Evolutionary conservation across 2,888 invertebrate species (phyloP).

Genomic region (Cosmorhoe ocellata): DNA sequence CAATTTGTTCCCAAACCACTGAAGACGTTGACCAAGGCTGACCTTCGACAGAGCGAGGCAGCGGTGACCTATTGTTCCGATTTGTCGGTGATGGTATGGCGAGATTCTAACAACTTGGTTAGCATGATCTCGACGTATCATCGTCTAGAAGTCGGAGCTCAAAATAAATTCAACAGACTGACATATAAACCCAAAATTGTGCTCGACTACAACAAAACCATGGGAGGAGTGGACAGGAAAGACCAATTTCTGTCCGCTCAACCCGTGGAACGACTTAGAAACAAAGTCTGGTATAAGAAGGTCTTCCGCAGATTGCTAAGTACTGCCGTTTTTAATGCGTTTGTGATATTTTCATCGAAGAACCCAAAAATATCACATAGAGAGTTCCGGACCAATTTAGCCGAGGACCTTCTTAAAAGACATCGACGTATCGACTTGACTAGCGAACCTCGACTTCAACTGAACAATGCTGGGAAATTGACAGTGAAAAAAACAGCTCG

Average conservation of each 20-base stretch:
- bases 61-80: neutral
- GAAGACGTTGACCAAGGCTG: constrained; percentile 15
- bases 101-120: constrained; percentile 40
- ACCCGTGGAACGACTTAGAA: neutral
- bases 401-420: constrained; percentile 25
- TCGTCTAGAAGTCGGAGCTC: constrained; percentile 10
- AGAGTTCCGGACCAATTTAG: constrained; percentile 21
- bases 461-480: neutral
- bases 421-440: constrained; percentile 26
- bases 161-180: constrained; percentile 17
- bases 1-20: constrained; percentile 29
- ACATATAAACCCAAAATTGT: constrained; percentile 26
- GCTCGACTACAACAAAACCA: constrained; percentile 33
- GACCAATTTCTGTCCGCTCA: constrained; percentile 30
- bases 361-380: constrained; percentile 12
- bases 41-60: constrained; percentile 18
- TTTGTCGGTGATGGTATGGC: constrained; percentile 54
- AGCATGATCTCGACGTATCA: constrained; percentile 37
- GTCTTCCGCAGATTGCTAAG: neutral
- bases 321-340: neutral
- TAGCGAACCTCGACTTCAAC: constrained; percentile 11
- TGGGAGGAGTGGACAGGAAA: constrained; percentile 42
- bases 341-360: neutral
- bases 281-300: neutral
- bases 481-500: constrained; percentile 1